Evolutionary conservation across 2,888 invertebrate genomes (phyloP).

Genomic region (Artemia sp.): DNA sequence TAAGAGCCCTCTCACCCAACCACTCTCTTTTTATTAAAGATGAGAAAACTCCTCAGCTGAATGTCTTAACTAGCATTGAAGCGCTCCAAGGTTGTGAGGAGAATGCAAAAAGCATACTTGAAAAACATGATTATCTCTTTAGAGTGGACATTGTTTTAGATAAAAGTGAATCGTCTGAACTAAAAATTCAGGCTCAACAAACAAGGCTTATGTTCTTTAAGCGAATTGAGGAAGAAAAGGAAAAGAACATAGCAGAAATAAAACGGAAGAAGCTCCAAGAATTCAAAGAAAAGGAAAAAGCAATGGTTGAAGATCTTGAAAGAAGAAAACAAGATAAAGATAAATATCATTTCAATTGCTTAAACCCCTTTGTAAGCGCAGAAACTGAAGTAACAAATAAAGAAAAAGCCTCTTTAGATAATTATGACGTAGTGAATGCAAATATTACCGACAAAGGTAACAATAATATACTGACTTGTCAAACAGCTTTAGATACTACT

Average conservation of each 20-base stretch:
- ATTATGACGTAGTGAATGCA: no score
- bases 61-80: background rate
- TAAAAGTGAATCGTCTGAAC: background rate
- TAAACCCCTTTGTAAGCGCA: no score
- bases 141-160: background rate
- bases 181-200: background rate
- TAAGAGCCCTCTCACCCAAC: background rate
- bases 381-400: no score
- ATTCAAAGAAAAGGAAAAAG: background rate
- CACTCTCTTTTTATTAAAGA: background rate
- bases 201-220: background rate
- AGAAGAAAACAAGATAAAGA: background rate
- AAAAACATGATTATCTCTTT: conserved; percentile 7
- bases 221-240: background rate
- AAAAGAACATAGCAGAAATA: background rate
- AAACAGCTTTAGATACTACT: no score
- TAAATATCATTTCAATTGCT: background rate
- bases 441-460: no score
- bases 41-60: background rate
- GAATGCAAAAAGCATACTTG: background rate
- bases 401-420: no score
- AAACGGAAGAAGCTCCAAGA: background rate
- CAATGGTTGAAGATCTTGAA: background rate
- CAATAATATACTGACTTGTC: no score
- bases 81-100: background rate